Percentiles rank a stretch among this genome's conserved stretches.
phyloP scores from a whole-genome alignment of 2,113 vertebrate species.

The Coregonus clupeaformis region DNA sequence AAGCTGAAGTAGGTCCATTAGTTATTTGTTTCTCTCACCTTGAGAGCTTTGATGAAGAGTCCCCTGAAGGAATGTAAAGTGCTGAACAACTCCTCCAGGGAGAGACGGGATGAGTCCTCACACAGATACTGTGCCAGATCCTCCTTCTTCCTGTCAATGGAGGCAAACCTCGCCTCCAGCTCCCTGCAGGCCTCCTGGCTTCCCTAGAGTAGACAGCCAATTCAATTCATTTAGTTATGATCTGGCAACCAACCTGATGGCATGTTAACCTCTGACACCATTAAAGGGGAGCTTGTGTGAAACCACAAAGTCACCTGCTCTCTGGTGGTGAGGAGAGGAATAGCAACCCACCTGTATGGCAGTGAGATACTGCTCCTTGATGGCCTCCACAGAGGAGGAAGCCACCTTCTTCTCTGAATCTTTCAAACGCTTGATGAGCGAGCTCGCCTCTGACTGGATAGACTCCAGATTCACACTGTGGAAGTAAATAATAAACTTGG shows the following conservation, averaged over 20 bases:
- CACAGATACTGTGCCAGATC: slow-evolving; percentile 85
- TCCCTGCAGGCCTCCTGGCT: slow-evolving; percentile 68
- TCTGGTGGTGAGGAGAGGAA: background rate
- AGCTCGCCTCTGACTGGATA: slow-evolving; percentile 69
- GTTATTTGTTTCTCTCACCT: slow-evolving; percentile 70
- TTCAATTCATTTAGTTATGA: background rate
- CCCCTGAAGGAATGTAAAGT: slow-evolving; percentile 86
- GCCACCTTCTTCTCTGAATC: slow-evolving; percentile 70
- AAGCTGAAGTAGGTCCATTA: background rate
- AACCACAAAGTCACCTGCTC: background rate
- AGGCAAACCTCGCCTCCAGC: slow-evolving; percentile 74
- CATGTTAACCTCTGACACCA: background rate
- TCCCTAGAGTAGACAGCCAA: slow-evolving; percentile 60
- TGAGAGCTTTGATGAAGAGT: slow-evolving; percentile 80
- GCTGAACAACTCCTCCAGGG: slow-evolving; percentile 81
- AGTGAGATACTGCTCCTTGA: slow-evolving; percentile 78
- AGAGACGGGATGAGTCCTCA: slow-evolving; percentile 80
- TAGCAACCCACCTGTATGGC: slow-evolving; percentile 25
- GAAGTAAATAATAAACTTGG: slow-evolving; percentile 4
- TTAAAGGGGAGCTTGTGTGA: background rate
- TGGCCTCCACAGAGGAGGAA: slow-evolving; percentile 55
- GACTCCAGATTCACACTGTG: slow-evolving; percentile 83
- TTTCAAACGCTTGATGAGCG: slow-evolving; percentile 77
- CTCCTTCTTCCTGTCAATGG: slow-evolving; percentile 72
- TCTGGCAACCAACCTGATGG: background rate